phyloP scores from a whole-genome alignment of 2,888 invertebrate genomes.

The Labia minor region DNA sequence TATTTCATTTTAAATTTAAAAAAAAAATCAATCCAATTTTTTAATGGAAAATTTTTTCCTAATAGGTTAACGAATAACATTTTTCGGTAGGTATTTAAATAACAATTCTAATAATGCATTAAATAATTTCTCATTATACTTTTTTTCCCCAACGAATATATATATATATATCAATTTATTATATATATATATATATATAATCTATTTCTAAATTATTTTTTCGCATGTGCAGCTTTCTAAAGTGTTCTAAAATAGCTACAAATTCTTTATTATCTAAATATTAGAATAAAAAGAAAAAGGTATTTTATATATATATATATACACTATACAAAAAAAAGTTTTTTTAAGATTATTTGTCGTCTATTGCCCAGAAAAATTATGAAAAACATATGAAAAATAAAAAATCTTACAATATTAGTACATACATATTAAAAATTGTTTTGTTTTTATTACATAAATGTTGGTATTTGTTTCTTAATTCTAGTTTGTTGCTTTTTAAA shows the following conservation, averaged over 20 bases:
- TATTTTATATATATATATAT: not conserved
- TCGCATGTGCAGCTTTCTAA: not conserved
- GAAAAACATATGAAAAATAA: constrained; percentile 6
- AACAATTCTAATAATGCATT: not conserved
- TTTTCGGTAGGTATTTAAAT: not conserved
- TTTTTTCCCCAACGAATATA: not conserved
- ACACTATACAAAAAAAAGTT: not conserved
- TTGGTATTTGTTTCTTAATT: not conserved
- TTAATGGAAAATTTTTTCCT: no score
- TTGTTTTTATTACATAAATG: not conserved
- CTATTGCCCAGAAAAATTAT: constrained; percentile 9
- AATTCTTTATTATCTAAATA: not conserved
- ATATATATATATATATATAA: not conserved
- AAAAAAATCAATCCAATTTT: not conserved
- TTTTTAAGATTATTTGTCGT: not conserved
- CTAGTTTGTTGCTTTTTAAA: not conserved
- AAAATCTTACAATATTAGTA: constrained; percentile 3
- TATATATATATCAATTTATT: no score
- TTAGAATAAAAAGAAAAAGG: not conserved
- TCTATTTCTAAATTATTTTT: not conserved
- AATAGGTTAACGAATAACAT: no score
- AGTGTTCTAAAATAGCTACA: not conserved
- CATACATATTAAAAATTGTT: not conserved
- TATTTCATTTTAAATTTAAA: not conserved
- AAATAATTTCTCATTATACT: not conserved